These are phyloP conservation scores for Himalopsyche kuldschensis DNA, from an alignment of 2,888 invertebrate genomes.

Conservation along the genomic window DNA sequence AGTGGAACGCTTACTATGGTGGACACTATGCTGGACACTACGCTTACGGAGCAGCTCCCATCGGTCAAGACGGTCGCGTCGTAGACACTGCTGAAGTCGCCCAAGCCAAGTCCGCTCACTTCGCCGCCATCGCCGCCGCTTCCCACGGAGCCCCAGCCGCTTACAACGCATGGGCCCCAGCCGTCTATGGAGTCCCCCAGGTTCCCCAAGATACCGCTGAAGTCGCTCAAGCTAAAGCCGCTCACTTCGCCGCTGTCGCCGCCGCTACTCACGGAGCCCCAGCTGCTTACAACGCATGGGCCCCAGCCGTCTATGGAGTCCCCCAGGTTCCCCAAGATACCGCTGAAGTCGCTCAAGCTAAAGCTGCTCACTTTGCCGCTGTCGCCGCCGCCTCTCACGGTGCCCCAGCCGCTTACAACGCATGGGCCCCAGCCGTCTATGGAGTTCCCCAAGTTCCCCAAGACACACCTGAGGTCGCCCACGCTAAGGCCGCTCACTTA, in stretches of 20 bases:
- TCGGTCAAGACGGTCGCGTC: slow-evolving; percentile 62
- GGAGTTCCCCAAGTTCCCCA: neutral
- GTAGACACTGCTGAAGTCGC: slow-evolving; percentile 66
- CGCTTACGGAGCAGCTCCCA: slow-evolving; percentile 37
- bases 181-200: neutral
- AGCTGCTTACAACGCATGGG: neutral
- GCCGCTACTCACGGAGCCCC: slow-evolving; percentile 19
- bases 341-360: neutral
- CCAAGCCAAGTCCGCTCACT: slow-evolving; percentile 60
- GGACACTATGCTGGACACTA: neutral
- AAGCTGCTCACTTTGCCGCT: neutral
- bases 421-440: neutral
- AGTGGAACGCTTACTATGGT: neutral
- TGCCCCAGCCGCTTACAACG: neutral
- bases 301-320: slow-evolving; percentile 37
- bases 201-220: neutral
- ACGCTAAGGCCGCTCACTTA: slow-evolving; percentile 42
- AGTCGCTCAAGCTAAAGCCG: slow-evolving; percentile 58
- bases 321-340: slow-evolving; percentile 51
- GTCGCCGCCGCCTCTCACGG: slow-evolving; percentile 2
- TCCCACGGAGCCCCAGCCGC: slow-evolving; percentile 62
- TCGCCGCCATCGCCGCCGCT: slow-evolving; percentile 51
- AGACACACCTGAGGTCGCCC: slow-evolving; percentile 9
- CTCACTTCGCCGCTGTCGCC: slow-evolving; percentile 61
- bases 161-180: slow-evolving; percentile 42